A percentile compares a stretch with the other conserved stretches of the same genome.
Evolutionary conservation across 1,140 invertebrate genomes (phyloP).

Genomic region (Triops cancriformis): DNA sequence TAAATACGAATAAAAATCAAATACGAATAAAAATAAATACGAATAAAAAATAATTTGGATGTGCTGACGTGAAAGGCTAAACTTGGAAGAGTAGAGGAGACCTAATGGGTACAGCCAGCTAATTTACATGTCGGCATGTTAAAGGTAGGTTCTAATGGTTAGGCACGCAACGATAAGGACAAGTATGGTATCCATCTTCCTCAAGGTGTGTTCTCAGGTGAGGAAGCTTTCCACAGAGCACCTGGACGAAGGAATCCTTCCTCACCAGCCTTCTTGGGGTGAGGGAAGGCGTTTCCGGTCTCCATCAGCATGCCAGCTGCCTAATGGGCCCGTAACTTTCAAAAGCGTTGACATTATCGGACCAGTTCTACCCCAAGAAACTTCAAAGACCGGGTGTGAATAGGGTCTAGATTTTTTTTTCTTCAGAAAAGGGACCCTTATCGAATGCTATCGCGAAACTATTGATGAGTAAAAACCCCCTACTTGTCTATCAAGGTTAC

Average conservation of each 20-base stretch:
- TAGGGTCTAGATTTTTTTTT: background rate
- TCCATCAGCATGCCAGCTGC: background rate
- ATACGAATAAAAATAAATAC: too few species aligned
- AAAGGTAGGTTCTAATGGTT: too few species aligned
- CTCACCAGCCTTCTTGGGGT: too few species aligned
- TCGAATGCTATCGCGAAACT: background rate
- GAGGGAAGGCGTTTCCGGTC: background rate
- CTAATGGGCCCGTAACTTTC: background rate
- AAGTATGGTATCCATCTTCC: too few species aligned
- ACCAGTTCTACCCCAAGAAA: background rate
- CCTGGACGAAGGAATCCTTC: background rate
- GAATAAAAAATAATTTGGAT: too few species aligned
- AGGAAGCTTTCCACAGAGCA: background rate
- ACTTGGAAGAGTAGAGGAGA: too few species aligned
- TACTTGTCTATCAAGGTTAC: background rate
- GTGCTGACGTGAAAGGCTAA: too few species aligned
- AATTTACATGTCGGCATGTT: too few species aligned
- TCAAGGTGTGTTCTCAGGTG: too few species aligned
- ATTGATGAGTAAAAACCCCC: background rate
- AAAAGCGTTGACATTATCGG: background rate
- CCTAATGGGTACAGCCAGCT: too few species aligned
- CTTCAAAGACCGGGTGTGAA: background rate
- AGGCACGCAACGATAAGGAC: too few species aligned
- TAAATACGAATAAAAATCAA: too few species aligned
- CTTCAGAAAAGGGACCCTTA: background rate